Conservation (phyloP, 2,113 vertebrate species). For the Centrocercus urophasianus region DNA sequence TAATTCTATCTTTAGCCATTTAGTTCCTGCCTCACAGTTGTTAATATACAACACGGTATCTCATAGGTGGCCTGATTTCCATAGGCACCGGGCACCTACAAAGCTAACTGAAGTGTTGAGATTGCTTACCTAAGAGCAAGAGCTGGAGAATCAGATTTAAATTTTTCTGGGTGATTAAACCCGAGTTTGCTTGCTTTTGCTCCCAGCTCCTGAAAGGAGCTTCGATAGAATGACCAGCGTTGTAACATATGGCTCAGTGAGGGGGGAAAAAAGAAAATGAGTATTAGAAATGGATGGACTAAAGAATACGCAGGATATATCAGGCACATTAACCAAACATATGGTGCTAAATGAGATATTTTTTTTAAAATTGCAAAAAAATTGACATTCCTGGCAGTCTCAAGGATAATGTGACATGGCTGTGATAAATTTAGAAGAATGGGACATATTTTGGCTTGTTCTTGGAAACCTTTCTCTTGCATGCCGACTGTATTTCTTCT, state of each 20-base stretch:
- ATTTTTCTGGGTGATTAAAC: constrained; percentile 63
- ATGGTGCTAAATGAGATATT: constrained; percentile 68
- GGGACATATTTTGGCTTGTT: constrained; percentile 74
- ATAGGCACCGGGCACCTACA: neutral
- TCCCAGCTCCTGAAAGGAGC: constrained; percentile 32
- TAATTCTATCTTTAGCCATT: constrained; percentile 14
- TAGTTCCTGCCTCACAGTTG: neutral
- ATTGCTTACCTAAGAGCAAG: neutral
- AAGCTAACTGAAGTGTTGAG: neutral
- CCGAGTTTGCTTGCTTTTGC: neutral
- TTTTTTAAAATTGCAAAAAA: constrained; percentile 79
- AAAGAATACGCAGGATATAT: constrained; percentile 79
- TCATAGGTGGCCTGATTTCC: constrained; percentile 22
- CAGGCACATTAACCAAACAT: constrained; percentile 76
- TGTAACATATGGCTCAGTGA: constrained; percentile 71
- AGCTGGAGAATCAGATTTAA: neutral
- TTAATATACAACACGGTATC: neutral
- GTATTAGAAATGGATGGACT: constrained; percentile 70
- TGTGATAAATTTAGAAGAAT: constrained; percentile 79
- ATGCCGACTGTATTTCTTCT: constrained; percentile 74
- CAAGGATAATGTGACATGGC: constrained; percentile 74
- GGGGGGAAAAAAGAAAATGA: constrained; percentile 62
- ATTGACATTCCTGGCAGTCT: constrained; percentile 76
- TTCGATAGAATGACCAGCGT: constrained; percentile 30
- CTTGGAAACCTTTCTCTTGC: constrained; percentile 75